Base-by-base conservation (phyloP, 2,888 invertebrate genomes). In the Polymixis flavicincta region DNA sequence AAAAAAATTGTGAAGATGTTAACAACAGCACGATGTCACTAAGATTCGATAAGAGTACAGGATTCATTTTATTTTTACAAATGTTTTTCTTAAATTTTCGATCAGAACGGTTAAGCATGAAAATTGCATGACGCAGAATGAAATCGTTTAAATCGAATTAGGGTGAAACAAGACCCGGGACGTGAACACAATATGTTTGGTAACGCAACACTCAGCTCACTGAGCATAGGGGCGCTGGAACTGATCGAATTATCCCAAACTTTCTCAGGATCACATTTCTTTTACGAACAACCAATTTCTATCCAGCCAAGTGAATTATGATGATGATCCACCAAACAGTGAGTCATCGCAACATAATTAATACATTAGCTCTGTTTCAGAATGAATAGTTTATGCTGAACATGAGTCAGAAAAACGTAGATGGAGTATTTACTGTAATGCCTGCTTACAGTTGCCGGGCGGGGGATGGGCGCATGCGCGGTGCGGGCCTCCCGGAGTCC, bases 311-410 rank as follows among this genome's bases (percentile, higher is more conserved):
- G 28, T 63, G 71, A 72, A 50, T 68, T 54, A 66, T 45, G 54
- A 59, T 52, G 60, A 72, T 54, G 54, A 19, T 52, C 50, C 54
- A 32, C 50, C 67, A 45, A 74, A 68, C 48, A 65, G 57, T 52
- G n/a, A 68, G 64, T 55, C 66, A 28, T 54, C 14, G 69, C 48
- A 19, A 70, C 60, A 13, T 32, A n/a, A 60, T 74, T 71, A 74
- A 78, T 69, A 78, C 74, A 74, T 74, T 74, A 74, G 37, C 64
- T 69, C 57, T 74, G 64, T 65, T 74, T 69, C 70, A 74, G 80
- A 78, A 87, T 87, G 81, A 86, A 84, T 85, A 88, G 85, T 85
- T 86, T 85, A 82, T 73, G 80, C 72, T 78, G 78, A 85, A 82
- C 84, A 82, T 85, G 88, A 86, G 63, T 84, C 83, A 83, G 80